Base-by-base conservation (phyloP, 2,797 vertebrate species). In the Ciconia nigra region DNA sequence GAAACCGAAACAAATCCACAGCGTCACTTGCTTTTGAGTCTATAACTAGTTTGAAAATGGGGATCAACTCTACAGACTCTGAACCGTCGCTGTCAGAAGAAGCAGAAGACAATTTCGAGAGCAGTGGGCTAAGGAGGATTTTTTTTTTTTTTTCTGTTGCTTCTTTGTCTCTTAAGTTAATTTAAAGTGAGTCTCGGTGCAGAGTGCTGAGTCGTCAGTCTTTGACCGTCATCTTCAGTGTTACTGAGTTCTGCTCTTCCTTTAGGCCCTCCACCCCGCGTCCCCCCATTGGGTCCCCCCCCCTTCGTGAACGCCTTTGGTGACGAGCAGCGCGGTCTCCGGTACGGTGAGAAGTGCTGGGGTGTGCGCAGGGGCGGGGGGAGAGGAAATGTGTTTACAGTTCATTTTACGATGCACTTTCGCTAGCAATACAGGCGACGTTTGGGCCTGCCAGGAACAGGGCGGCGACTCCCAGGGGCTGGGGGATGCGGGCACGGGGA, bases 151-250 rank as follows among this genome's bases (percentile, higher is more conserved):
- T 82, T 74, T 69, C 91, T 86, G 95, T 95, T 87, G 94, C 91
- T 96, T 97, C 95, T 91, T 89, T 93, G 91, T 96, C 93, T 96
- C 83, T 93, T 97, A 97, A 96, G 93, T 97, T 97, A 97, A 97
- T 97, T 97, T 97, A 97, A 97, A 94, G 95, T 94, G 96, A 95
- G 90, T 95, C 91, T 96, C 91, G 82, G 95, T 95, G 93, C 91
- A 80, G 85, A 73, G 87, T 92, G 93, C 93, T 90, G 93, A 93
- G 93, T 78, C 44, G 74, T 91, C 83, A 55, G 87, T 94, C 95
- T 73, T 91, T 95, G 87, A 66, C 78, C 81, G 42, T 31, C 83
- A 63, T 28, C 90, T 81, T 83, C 95, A 94, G 93, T 72, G 79
- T 95, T 94, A 87, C 97, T 33, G 92, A 94, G 46, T 95, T 81